Evolutionary conservation across 2,888 invertebrate genomes (phyloP).

Genomic region (Mesochorus sp.): DNA sequence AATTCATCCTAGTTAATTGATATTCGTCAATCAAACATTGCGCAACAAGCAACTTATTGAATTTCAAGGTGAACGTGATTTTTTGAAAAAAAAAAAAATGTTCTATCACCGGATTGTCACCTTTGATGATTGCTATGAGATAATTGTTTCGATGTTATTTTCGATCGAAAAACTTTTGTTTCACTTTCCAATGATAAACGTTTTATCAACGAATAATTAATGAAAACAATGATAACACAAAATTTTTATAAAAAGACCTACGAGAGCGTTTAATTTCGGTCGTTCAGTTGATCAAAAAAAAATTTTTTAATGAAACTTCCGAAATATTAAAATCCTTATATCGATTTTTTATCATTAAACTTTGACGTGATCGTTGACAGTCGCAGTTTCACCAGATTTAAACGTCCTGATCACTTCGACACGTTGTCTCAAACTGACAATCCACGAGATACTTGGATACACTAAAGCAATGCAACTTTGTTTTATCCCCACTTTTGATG

Average conservation of each 20-base stretch:
- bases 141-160: too few species aligned
- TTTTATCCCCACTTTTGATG: constrained; percentile 64
- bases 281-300: too few species aligned
- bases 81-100: neutral
- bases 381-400: constrained; percentile 1
- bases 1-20: neutral
- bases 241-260: too few species aligned
- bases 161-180: too few species aligned
- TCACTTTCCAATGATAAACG: too few species aligned
- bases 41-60: neutral
- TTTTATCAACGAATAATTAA: too few species aligned
- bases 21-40: neutral
- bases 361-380: constrained; percentile 31
- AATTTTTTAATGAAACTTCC: too few species aligned
- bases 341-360: constrained; percentile 5
- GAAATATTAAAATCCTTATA: too few species aligned
- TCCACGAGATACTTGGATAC: constrained; percentile 62
- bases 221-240: too few species aligned
- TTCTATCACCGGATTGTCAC: too few species aligned
- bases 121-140: neutral
- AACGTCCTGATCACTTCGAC: constrained; percentile 61
- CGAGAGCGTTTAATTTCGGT: too few species aligned
- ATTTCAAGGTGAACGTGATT: neutral
- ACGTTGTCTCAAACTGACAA: constrained; percentile 69
- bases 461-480: constrained; percentile 64